A percentile compares a stretch with the other conserved stretches of the same genome.
phyloP scores from a whole-genome alignment of 2,113 vertebrate genomes.

The Seriola rivoliana region DNA sequence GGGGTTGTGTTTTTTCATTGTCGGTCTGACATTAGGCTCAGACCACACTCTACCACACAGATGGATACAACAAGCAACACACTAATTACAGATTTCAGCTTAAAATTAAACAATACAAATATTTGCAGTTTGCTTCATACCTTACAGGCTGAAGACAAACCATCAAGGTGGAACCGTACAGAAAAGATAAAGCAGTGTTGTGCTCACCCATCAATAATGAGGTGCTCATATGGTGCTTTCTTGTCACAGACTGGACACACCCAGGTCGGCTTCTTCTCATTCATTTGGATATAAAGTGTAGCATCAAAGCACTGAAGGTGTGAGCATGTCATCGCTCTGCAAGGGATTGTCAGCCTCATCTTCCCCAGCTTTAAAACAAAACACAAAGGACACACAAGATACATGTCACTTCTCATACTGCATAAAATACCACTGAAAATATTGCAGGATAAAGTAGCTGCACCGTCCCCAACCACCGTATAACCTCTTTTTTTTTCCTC shows the following conservation, averaged over 20 bases:
- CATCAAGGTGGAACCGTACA: neutral
- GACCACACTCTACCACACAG: neutral
- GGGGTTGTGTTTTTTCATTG: no score
- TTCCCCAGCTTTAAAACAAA: slow-evolving; percentile 91
- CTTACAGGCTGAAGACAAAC: neutral
- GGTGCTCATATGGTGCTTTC: slow-evolving; percentile 95
- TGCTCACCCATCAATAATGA: slow-evolving; percentile 96
- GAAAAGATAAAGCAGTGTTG: neutral
- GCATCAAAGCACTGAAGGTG: slow-evolving; percentile 98
- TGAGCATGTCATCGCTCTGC: slow-evolving; percentile 94
- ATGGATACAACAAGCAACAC: neutral
- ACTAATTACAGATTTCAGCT: neutral
- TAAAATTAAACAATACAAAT: neutral
- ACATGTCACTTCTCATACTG: neutral
- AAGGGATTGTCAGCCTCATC: slow-evolving; percentile 96
- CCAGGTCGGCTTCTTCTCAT: slow-evolving; percentile 98
- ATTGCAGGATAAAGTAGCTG: neutral
- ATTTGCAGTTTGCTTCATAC: neutral
- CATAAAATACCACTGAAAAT: neutral
- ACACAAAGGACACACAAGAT: slow-evolving; percentile 16
- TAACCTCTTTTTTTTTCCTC: neutral
- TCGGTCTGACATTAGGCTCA: neutral
- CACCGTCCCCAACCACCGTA: neutral
- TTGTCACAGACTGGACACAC: slow-evolving; percentile 99
- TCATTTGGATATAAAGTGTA: slow-evolving; percentile 99